Percentiles rank a stretch among this genome's conserved stretches.
Conservation (phyloP, 2,797 vertebrate genomes). For the Lycodopsis pacificus region DNA sequence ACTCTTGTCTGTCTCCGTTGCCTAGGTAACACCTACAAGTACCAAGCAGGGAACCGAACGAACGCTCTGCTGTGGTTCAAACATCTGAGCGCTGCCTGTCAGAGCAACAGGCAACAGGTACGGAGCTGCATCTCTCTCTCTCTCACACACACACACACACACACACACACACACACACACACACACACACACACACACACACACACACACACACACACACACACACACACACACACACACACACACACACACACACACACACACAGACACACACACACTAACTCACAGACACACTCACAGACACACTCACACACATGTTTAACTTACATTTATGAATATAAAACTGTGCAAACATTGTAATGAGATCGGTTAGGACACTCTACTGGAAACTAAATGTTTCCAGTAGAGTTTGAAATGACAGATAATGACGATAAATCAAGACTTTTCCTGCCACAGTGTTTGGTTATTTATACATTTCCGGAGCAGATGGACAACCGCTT, state of each 20-base stretch:
- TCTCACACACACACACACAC: no score
- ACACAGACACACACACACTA: slow-evolving; percentile 39
- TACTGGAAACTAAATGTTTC: not conserved
- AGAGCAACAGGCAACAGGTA: slow-evolving; percentile 98
- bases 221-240: slow-evolving; percentile 52
- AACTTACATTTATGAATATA: no score
- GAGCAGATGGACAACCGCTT: no score
- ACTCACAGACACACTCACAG: not conserved
- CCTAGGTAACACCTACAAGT: slow-evolving; percentile 98
- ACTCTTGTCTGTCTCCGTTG: slow-evolving; percentile 57
- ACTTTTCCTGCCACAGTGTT: no score
- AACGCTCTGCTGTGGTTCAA: slow-evolving; percentile 98
- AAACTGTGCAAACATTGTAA: no score
- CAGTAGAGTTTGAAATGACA: not conserved
- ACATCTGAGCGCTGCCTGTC: slow-evolving; percentile 96
- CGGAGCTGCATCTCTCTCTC: slow-evolving; percentile 34
- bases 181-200: no score
- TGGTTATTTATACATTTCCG: no score
- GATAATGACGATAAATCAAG: not conserved
- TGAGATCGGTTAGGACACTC: no score
- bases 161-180: no score
- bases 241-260: no score
- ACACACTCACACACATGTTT: no score
- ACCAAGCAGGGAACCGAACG: slow-evolving; percentile 94
- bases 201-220: no score